These are phyloP conservation scores for Melanocharis versteri DNA, from an alignment of 2,113 vertebrate genomes.

Conservation along the genomic window DNA sequence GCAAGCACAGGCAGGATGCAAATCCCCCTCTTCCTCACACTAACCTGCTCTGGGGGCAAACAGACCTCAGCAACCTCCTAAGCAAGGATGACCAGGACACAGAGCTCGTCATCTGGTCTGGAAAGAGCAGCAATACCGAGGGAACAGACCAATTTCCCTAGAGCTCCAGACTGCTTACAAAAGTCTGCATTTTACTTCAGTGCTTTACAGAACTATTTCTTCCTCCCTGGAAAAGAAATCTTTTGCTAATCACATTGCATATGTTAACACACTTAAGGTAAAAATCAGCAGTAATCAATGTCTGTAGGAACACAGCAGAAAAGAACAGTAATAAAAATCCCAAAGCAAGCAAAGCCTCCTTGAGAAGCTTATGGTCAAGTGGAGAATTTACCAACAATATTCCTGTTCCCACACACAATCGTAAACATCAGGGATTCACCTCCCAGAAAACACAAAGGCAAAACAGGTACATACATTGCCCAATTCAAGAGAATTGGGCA, in stretches of 20 bases:
- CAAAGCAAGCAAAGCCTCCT: slow-evolving; percentile 20
- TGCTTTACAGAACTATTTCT: slow-evolving; percentile 51
- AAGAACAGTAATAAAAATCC: neutral
- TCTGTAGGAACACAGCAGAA: slow-evolving; percentile 7
- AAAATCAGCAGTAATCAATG: slow-evolving; percentile 35
- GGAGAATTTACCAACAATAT: neutral
- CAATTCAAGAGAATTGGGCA: neutral
- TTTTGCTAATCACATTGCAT: neutral
- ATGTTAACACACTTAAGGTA: neutral
- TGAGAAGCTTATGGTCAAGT: neutral
- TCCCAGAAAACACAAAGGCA: neutral
- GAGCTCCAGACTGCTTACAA: neutral
- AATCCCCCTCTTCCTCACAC: neutral
- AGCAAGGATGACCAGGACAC: neutral
- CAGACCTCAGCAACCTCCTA: neutral
- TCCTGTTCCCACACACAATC: neutral
- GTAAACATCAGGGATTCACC: neutral
- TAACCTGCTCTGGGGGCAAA: neutral
- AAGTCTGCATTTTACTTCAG: slow-evolving; percentile 44
- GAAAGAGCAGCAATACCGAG: slow-evolving; percentile 9
- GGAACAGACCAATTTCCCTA: neutral
- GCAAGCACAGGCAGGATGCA: neutral
- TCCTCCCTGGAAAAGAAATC: neutral
- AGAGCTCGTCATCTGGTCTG: neutral
- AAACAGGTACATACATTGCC: neutral